These are phyloP conservation scores for Drepana arcuata DNA, from an alignment of 1,140 invertebrate genomes.

Conservation along the genomic window DNA sequence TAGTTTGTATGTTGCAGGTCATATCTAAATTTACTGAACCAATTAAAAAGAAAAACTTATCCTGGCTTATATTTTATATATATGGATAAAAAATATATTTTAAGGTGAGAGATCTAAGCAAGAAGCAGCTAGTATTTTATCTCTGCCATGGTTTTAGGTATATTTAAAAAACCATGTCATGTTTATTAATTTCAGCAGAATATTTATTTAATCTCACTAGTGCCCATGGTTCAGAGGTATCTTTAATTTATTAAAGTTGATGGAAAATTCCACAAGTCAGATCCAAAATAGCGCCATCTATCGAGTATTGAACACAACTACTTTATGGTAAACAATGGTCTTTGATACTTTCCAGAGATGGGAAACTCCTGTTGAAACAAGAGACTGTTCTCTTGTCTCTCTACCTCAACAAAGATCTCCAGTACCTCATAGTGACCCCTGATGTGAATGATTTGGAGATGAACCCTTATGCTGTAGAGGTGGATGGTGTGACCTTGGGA, in stretches of 20 bases:
- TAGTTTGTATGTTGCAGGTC: background rate
- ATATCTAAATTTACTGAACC: background rate
- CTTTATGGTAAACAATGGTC: background rate
- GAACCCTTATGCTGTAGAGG: conserved; percentile 48
- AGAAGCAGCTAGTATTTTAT: too few relatives aligned
- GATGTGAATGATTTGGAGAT: conserved; percentile 43
- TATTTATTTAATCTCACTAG: background rate
- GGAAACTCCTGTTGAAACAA: conserved; percentile 33
- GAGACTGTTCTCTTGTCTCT: conserved; percentile 47
- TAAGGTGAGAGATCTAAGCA: too few relatives aligned
- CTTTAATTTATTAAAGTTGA: too few relatives aligned
- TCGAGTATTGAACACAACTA: background rate
- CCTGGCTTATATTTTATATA: too few relatives aligned
- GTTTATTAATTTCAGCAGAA: background rate
- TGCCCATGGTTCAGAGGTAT: background rate
- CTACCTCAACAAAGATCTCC: conserved; percentile 30
- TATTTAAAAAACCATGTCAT: too few relatives aligned
- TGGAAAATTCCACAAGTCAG: too few relatives aligned
- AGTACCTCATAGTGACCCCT: conserved; percentile 44
- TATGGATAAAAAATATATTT: too few relatives aligned
- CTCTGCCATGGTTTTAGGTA: too few relatives aligned
- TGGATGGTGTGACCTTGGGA: conserved; percentile 19
- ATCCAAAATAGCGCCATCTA: too few relatives aligned
- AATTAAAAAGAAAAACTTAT: too few relatives aligned
- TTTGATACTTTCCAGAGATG: conserved; percentile 34